Base-by-base conservation (phyloP, 2,113 vertebrate species). In the Hiodon alosoides region DNA sequence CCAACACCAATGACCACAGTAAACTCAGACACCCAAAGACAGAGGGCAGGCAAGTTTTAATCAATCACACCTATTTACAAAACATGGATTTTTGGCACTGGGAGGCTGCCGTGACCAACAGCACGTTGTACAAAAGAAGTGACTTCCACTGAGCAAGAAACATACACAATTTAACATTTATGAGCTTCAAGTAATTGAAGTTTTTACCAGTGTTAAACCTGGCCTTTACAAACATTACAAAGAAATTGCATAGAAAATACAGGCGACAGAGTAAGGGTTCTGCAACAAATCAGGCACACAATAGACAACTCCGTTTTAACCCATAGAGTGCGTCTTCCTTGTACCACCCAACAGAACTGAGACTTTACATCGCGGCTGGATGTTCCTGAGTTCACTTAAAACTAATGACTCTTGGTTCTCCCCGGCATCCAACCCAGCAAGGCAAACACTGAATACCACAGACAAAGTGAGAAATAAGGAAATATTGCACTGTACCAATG, bases 221-320 rank as follows among this genome's bases (percentile, higher is more conserved):
- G 79, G 50, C 60, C 54, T 7, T 77, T 47, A 64, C 7, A 73
- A 73, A 79, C 74, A 77, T 60, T 73, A 82, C 65, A 76, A 17
- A 76, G 16, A 54, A 10, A 67, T 79, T 81, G 79, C 81, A 82
- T 76, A 79, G 76, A 50, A 71, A 77, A 50, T 76, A 71, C 73
- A 81, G 70, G 71, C 46, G 16, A 55, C 50, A 55, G 9, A 70
- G 4, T 46, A 4, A 65, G 61, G 7, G 47, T 17, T 11, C 31
- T 66, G 64, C 64, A 52, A 16, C 59, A 64, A 50, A 62, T 72
- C 3, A 64, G 48, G n/a, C 48, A 8, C 47, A 5, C 7, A 47
- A 47, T 47, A 47, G 64, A 16, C 64, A 11, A 16, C 64, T 66
- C 8, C 6, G 46, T 47, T 47, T 47, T 47, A 66, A 31, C 2